These are phyloP conservation scores for Siderastrea radians DNA, from an alignment of 92 coral and sea anemone species.

Conservation along the genomic window DNA sequence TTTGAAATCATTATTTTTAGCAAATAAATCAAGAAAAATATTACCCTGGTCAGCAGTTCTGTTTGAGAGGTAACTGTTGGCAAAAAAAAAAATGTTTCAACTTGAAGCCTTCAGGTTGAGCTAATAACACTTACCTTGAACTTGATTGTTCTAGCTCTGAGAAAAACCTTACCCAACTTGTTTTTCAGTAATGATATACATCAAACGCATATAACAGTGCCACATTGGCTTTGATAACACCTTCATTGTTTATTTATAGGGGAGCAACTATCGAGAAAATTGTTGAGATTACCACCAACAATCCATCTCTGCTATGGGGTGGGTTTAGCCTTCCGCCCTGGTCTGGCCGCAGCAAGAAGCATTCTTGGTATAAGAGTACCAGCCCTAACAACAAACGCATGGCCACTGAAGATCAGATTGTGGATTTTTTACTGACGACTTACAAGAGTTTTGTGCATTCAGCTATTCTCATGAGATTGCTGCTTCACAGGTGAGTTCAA, in stretches of 20 bases:
- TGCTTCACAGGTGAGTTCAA: slow-evolving; percentile 79
- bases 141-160: too few relatives aligned
- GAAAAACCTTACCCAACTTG: too few relatives aligned
- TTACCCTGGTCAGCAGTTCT: too few relatives aligned
- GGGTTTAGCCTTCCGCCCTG: slow-evolving; percentile 81
- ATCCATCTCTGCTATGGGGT: slow-evolving; percentile 94
- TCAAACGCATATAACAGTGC: too few relatives aligned
- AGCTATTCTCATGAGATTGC: slow-evolving; percentile 79
- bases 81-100: too few relatives aligned
- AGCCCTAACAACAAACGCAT: slow-evolving; percentile 61
- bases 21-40: too few relatives aligned
- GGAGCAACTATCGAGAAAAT: slow-evolving; percentile 89
- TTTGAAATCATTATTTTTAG: not conserved
- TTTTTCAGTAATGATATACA: too few relatives aligned
- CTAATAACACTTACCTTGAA: too few relatives aligned
- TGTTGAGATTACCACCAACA: slow-evolving; percentile 85
- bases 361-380: slow-evolving; percentile 54
- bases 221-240: not conserved
- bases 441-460: slow-evolving; percentile 90
- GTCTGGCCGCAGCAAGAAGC: slow-evolving; percentile 75
- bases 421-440: slow-evolving; percentile 91
- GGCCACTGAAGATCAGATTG: slow-evolving; percentile 89
- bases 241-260: slow-evolving; percentile 34
- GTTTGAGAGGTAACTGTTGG: too few relatives aligned
- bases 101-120: too few relatives aligned